phyloP scores from a whole-genome alignment of 2,888 invertebrate genomes.

The Rhodophaea formosa region DNA sequence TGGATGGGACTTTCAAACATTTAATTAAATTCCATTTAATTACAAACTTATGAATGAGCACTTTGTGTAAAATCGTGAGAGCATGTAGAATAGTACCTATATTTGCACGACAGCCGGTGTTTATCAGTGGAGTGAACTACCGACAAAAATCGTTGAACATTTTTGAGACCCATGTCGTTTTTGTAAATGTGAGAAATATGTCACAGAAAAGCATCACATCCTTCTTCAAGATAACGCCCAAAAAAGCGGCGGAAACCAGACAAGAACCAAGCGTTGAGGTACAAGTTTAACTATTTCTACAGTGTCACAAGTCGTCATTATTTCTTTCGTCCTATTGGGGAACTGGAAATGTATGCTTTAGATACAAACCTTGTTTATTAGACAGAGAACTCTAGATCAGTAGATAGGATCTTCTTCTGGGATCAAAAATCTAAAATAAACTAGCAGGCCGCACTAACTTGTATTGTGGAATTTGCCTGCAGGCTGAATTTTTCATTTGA shows the following conservation, averaged over 20 bases:
- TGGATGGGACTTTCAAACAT: too few species aligned
- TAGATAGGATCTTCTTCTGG: too few species aligned
- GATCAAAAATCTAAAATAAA: too few species aligned
- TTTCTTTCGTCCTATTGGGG: too few species aligned
- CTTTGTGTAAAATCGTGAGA: neutral
- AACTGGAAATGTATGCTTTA: too few species aligned
- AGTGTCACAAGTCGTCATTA: too few species aligned
- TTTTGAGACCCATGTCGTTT: neutral
- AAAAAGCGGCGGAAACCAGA: constrained; percentile 38
- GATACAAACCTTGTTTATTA: too few species aligned
- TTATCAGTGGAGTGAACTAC: neutral
- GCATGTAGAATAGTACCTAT: constrained; percentile 3
- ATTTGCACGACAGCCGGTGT: neutral
- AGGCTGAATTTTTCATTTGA: too few species aligned
- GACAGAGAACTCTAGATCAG: too few species aligned
- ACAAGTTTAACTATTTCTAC: too few species aligned
- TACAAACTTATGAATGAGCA: constrained; percentile 1
- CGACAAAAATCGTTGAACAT: neutral
- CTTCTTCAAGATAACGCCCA: constrained; percentile 66
- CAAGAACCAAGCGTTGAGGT: constrained; percentile 24
- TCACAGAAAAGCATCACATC: constrained; percentile 73
- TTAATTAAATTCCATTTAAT: neutral
- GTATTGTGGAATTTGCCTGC: too few species aligned
- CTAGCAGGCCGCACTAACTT: too few species aligned
- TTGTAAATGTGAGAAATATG: constrained; percentile 44